Base-by-base conservation (phyloP, 2,113 vertebrate genomes). In the Cyprinus carpio region DNA sequence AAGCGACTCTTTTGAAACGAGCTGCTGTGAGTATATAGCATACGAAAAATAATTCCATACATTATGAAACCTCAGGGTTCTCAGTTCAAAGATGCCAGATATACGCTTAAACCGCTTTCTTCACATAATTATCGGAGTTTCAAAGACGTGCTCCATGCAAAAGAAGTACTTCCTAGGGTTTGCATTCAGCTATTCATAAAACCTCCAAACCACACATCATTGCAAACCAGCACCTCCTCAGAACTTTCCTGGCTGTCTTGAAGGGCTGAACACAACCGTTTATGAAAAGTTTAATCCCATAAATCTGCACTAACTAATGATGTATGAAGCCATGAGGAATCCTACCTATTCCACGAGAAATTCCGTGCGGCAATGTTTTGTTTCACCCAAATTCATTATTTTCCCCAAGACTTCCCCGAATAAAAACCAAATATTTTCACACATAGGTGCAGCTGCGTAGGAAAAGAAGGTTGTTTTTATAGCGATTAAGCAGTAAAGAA, bases 221-320 rank as follows among this genome's bases (percentile, higher is more conserved):
- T 12, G 56, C 62, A 81, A 81, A 75, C 29, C 56, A 75, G 75
- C 51, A 62, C 64, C 40, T 71, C 80, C 67, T 88, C 62, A 64
- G n/a, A 83, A 37, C 76, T 25, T 75, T 46, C 31, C 69, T 69
- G 75, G 40, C 72, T 46, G 62, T 82, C 27, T 18, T 60, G 31
- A 29, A 23, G 49, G 81, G 37, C 16, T 56, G 82, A 83, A 86
- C 12, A 23, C 29, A 16, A 75, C 13, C 11, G 43, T 25, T 20
- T 25, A n/a, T 31, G 58, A 84, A 87, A 87, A 87, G 56, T 6
- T 72, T 25, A 58, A 60, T 74, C n/a, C 20, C 56, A 84, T 83
- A 74, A 84, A 84, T 65, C 67, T 65, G 56, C 51, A 49, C 34
- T 56, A 43, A 43, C 40, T 46, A 81, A 51, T 86, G 78, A 27